Base-by-base conservation (phyloP, 2,888 invertebrate species). In the Julus scanicus region DNA sequence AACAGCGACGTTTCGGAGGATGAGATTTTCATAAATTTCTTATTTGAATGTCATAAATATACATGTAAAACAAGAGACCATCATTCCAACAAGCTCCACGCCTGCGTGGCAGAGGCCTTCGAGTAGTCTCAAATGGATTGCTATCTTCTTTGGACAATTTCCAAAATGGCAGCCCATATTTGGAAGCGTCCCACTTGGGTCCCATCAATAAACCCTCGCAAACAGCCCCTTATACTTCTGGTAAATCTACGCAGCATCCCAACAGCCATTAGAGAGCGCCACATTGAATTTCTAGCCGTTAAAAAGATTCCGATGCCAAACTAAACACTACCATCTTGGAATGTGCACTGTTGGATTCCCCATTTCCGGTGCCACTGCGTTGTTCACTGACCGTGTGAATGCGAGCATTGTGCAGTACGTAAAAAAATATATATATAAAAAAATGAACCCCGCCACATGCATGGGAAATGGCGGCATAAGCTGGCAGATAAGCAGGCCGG, bases 111-210 rank as follows among this genome's bases (percentile, higher is more conserved):
- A 17, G 48, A 48, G 15, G 57, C 57, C 3, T 63, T 63, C 63
- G 63, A 63, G 63, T n/a, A 20, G 63, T 63, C 63, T 63, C 63
- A 20, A n/a, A 63, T 63, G 63, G 63, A 63, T 63, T 63, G 63
- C 63, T 20, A 63, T 63, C 63, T 63, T 20, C 63, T n/a, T 63
- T 63, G 63, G 63, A 63, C 63, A 20, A 63, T 63, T 63, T 63
- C 63, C 63, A 63, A 63, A 63, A 63, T 63, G 63, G 63, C 63
- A 63, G 63, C 20, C 63, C 13, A n/a, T 63, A 63, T 63, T 63
- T 63, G 63, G 63, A 20, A 63, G 63, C 63, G n/a, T 15, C 63
- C 20, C 63, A 15, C 63, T 20, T 9, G 63, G 63, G 63, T 63
- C 63, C 63, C 63, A 63, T 63, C 63, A 63, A 63, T 63, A 63